These are phyloP conservation scores for Heliothis subflexa DNA, from an alignment of 1,140 invertebrate genomes.

Conservation along the genomic window DNA sequence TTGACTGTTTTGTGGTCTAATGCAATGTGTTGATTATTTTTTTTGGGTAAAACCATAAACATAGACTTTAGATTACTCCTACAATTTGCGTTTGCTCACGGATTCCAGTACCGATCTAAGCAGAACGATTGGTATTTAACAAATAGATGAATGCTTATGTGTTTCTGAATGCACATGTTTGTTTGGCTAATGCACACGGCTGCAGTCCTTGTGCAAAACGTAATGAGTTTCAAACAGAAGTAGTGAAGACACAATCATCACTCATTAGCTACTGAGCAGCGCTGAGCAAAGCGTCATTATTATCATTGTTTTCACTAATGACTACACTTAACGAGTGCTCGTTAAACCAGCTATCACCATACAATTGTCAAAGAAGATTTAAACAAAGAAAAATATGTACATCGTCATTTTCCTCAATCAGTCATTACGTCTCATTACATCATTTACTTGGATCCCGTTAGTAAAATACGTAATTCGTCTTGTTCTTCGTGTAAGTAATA, in stretches of 20 bases:
- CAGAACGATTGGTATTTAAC: background rate
- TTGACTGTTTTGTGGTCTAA: slow-evolving; percentile 23
- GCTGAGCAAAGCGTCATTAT: slow-evolving; percentile 31
- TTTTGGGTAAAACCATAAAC: background rate
- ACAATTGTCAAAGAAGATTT: slow-evolving; percentile 28
- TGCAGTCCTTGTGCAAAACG: slow-evolving; percentile 11
- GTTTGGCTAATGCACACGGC: background rate
- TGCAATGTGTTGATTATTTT: slow-evolving; percentile 7
- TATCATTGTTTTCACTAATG: slow-evolving; percentile 27
- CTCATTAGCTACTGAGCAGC: slow-evolving; percentile 20
- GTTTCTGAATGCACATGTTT: background rate
- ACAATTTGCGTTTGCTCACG: background rate
- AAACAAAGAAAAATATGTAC: slow-evolving; percentile 32
- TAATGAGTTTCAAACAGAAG: slow-evolving; percentile 21
- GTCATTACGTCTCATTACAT: slow-evolving; percentile 32
- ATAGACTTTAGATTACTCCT: background rate
- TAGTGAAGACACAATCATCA: slow-evolving; percentile 21
- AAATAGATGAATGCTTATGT: background rate
- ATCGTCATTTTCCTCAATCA: slow-evolving; percentile 30
- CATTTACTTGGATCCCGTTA: slow-evolving; percentile 27
- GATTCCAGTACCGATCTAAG: no score
- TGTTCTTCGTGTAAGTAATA: slow-evolving; percentile 26
- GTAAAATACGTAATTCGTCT: slow-evolving; percentile 2
- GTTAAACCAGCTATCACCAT: slow-evolving; percentile 34
- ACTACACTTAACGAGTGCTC: slow-evolving; percentile 24